These are phyloP conservation scores for Pinctada fucata DNA, from an alignment of 2,888 invertebrate species.

Conservation along the genomic window DNA sequence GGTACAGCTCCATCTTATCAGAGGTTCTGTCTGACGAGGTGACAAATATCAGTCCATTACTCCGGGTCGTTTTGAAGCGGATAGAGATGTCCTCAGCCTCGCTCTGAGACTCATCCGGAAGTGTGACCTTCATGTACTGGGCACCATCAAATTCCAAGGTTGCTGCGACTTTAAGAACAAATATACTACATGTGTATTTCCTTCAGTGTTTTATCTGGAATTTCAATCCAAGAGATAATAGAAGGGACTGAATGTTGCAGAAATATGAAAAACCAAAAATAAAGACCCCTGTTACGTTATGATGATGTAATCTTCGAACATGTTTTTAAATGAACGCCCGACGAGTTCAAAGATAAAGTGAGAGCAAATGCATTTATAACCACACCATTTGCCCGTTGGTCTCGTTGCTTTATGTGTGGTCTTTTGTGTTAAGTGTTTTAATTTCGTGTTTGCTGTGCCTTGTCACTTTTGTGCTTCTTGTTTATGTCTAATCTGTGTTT, in stretches of 20 bases:
- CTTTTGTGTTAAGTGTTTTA: no score
- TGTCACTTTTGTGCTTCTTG: no score
- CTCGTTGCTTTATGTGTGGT: no score
- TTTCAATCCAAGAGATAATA: background rate
- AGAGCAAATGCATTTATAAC: no score
- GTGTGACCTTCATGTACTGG: conserved; percentile 88
- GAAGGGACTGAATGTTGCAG: background rate
- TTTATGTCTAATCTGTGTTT: no score
- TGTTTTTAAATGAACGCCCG: no score
- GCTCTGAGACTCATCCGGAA: conserved; percentile 84
- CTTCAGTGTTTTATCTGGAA: conserved; percentile 5
- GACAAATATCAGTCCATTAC: conserved; percentile 82
- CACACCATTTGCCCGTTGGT: no score
- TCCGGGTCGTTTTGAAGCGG: conserved; percentile 89
- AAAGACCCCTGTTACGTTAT: no score
- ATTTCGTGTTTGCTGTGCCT: no score
- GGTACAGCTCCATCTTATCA: conserved; percentile 90
- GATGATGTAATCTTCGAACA: no score
- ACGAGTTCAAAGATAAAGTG: no score
- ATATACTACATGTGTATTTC: conserved; percentile 34
- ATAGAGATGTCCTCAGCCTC: conserved; percentile 93
- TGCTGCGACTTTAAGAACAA: conserved; percentile 84
- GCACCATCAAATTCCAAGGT: conserved; percentile 92
- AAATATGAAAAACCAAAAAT: no score
- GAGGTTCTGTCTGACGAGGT: conserved; percentile 86